Percentiles rank a stretch among this genome's conserved stretches.
These are phyloP conservation scores for Drosophila erecta DNA, from an alignment of 1,140 invertebrate species.

Conservation along the genomic window DNA sequence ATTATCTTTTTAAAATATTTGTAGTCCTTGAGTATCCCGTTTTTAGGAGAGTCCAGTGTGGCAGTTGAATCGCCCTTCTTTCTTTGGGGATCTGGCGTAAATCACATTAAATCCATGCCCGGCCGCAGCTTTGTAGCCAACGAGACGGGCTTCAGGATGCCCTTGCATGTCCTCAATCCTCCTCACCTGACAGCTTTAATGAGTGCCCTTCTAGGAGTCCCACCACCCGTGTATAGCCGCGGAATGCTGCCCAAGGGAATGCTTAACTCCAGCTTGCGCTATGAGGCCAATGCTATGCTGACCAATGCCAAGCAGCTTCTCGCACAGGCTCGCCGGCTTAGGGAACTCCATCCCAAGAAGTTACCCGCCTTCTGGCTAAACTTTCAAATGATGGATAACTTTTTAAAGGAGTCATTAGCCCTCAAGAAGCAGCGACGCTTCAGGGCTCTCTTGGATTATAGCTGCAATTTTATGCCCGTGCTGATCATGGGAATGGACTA, in stretches of 20 bases:
- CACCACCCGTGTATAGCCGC: slow-evolving; percentile 96
- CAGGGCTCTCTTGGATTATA: slow-evolving; percentile 38
- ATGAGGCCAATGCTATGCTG: slow-evolving; percentile 87
- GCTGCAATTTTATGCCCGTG: slow-evolving; percentile 36
- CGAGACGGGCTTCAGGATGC: slow-evolving; percentile 10
- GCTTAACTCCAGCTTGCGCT: slow-evolving; percentile 86
- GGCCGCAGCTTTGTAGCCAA: slow-evolving; percentile 41
- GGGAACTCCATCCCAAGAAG: slow-evolving; percentile 21
- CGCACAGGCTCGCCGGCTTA: slow-evolving; percentile 87
- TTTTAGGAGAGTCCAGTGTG: slow-evolving; percentile 92
- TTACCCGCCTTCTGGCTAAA: slow-evolving; percentile 40
- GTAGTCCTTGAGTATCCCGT: neutral
- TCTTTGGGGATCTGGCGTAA: slow-evolving; percentile 95
- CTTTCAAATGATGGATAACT: slow-evolving; percentile 32
- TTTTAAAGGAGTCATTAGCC: neutral
- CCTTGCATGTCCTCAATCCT: slow-evolving; percentile 89
- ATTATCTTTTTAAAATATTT: neutral
- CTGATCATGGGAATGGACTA: slow-evolving; percentile 88
- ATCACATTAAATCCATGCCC: neutral
- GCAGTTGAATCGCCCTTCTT: slow-evolving; percentile 98
- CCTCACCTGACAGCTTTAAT: slow-evolving; percentile 95
- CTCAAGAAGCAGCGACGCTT: slow-evolving; percentile 44
- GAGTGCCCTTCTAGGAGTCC: slow-evolving; percentile 92
- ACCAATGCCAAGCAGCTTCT: slow-evolving; percentile 90
- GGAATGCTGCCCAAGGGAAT: slow-evolving; percentile 88